Percentiles rank a stretch among this genome's conserved stretches.
phyloP scores from a whole-genome alignment of 2,797 vertebrate genomes.

The Chloroceryle inda region DNA sequence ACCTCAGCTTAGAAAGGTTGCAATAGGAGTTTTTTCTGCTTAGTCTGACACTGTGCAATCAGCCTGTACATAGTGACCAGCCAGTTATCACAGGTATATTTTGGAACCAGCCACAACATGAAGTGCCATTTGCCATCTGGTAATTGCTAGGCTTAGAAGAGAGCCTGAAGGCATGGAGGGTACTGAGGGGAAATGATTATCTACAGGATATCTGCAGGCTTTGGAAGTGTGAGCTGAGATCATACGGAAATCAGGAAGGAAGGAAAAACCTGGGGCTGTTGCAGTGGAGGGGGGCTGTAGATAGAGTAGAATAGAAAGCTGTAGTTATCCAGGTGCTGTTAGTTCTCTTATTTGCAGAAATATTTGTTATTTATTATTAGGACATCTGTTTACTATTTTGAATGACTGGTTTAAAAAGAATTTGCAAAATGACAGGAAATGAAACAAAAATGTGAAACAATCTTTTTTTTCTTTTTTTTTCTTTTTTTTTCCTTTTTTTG shows the following conservation, averaged over 20 bases:
- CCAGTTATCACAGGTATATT: background rate
- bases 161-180: background rate
- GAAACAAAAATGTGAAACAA: background rate
- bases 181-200: background rate
- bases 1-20: background rate
- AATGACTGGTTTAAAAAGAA: background rate
- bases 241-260: background rate
- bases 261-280: background rate
- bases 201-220: background rate
- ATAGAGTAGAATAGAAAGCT: background rate
- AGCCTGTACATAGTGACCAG: background rate
- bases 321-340: background rate
- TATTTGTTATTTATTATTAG: slow-evolving; percentile 10
- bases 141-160: background rate
- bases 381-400: slow-evolving; percentile 27
- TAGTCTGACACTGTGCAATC: background rate
- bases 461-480: background rate
- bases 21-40: background rate
- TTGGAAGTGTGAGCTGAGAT: slow-evolving; percentile 1
- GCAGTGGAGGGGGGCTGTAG: background rate
- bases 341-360: background rate
- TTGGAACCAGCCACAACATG: background rate
- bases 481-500: background rate
- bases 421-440: slow-evolving; percentile 33
- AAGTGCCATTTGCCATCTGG: background rate